These are phyloP conservation scores for Petrophora chlorosata DNA, from an alignment of 2,888 invertebrate species.

Conservation along the genomic window DNA sequence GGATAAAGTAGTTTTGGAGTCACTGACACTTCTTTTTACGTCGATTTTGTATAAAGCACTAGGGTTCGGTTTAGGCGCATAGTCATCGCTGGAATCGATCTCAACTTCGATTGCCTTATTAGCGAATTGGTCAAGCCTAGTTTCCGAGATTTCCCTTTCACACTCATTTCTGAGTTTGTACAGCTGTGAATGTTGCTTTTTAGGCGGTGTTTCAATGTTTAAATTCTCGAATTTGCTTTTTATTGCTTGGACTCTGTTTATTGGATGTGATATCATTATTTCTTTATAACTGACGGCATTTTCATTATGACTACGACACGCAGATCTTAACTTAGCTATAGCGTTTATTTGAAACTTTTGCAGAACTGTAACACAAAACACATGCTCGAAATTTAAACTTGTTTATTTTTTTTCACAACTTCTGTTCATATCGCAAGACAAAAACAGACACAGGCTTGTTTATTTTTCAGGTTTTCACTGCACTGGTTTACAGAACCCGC, in stretches of 20 bases:
- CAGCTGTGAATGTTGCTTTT: slow-evolving; percentile 44
- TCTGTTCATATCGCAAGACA: neutral
- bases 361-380: slow-evolving; percentile 16
- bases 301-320: slow-evolving; percentile 35
- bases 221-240: slow-evolving; percentile 86
- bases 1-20: slow-evolving; percentile 62
- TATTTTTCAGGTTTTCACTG: slow-evolving; percentile 14
- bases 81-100: slow-evolving; percentile 47
- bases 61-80: slow-evolving; percentile 56
- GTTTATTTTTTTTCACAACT: slow-evolving; percentile 25
- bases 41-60: slow-evolving; percentile 73
- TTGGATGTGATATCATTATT: slow-evolving; percentile 76
- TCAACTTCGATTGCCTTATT: slow-evolving; percentile 40
- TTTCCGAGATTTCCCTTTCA: slow-evolving; percentile 32
- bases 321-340: slow-evolving; percentile 4
- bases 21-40: slow-evolving; percentile 55
- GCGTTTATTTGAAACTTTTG: neutral
- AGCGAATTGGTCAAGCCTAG: slow-evolving; percentile 21
- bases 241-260: slow-evolving; percentile 85
- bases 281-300: slow-evolving; percentile 62
- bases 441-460: neutral
- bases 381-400: slow-evolving; percentile 20
- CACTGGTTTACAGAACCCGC: slow-evolving; percentile 5
- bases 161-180: slow-evolving; percentile 44
- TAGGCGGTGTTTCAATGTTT: slow-evolving; percentile 56